Percentiles rank a stretch among this genome's conserved stretches.
These are phyloP conservation scores for Listronotus oregonensis DNA, from an alignment of 1,140 invertebrate genomes.

Conservation along the genomic window DNA sequence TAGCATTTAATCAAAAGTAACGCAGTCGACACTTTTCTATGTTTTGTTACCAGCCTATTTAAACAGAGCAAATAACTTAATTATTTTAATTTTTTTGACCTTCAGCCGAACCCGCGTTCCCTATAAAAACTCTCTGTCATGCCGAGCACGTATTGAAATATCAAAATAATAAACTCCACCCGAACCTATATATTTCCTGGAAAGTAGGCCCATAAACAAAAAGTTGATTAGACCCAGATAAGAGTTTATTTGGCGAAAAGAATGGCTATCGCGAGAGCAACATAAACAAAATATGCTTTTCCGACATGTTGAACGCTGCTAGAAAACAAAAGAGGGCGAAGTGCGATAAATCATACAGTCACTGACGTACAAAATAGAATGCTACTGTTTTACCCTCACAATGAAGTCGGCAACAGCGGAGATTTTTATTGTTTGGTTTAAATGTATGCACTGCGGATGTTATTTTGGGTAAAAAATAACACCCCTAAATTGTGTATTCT, in stretches of 20 bases:
- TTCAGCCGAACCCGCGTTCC: no score
- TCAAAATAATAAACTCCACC: constrained; percentile 3
- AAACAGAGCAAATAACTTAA: no score
- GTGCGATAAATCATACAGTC: constrained; percentile 42
- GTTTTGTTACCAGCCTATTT: no score
- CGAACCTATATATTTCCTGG: neutral
- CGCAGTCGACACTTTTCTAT: no score
- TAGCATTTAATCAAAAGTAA: no score
- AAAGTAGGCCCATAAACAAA: constrained; percentile 17
- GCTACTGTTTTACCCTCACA: constrained; percentile 23
- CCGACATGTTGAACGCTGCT: constrained; percentile 31
- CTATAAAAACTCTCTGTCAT: neutral
- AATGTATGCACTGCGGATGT: constrained; percentile 34
- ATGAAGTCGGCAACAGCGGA: constrained; percentile 32
- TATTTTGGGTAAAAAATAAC: constrained; percentile 23
- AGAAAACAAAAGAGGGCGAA: constrained; percentile 30
- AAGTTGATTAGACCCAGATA: constrained; percentile 28
- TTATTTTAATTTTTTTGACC: no score
- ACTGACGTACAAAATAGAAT: constrained; percentile 36
- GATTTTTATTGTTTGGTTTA: constrained; percentile 32
- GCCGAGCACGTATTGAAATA: constrained; percentile 4
- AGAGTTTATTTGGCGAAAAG: constrained; percentile 31
- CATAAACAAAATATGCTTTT: constrained; percentile 32
- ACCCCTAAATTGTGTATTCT: constrained; percentile 12
- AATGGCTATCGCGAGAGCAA: constrained; percentile 19